A percentile compares a stretch with the other conserved stretches of the same genome.
Evolutionary conservation across 2,797 vertebrate genomes (phyloP).

Genomic region (Neosalanx taihuensis): DNA sequence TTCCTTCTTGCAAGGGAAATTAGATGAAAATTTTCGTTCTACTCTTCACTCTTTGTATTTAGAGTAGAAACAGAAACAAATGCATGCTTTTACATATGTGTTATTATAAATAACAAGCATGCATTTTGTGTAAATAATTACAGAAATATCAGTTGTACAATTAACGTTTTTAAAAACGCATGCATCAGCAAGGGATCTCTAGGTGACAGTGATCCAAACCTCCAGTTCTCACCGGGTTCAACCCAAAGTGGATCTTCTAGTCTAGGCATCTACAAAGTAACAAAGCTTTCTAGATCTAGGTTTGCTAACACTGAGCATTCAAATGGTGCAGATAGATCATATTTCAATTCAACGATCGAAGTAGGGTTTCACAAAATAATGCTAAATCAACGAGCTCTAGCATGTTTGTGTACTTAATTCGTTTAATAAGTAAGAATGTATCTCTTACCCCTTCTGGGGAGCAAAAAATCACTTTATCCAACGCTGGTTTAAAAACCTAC

Average conservation of each 20-base stretch:
- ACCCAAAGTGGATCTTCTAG: background rate
- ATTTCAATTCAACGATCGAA: background rate
- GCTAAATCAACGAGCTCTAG: background rate
- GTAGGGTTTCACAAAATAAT: background rate
- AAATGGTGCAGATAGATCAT: background rate
- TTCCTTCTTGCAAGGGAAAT: too few relatives aligned
- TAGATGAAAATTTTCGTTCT: too few relatives aligned
- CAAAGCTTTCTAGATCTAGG: background rate
- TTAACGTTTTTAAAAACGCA: too few relatives aligned
- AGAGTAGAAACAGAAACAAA: too few relatives aligned
- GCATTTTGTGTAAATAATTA: too few relatives aligned
- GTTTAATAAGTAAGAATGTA: background rate
- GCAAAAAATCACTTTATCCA: background rate
- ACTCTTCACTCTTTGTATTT: too few relatives aligned
- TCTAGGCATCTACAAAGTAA: background rate
- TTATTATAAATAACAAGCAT: too few relatives aligned
- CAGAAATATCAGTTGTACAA: too few relatives aligned
- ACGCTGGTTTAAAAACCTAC: conserved; percentile 3
- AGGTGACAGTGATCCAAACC: too few relatives aligned
- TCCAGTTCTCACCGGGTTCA: too few relatives aligned
- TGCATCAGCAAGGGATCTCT: too few relatives aligned
- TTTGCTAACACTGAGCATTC: background rate
- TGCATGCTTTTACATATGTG: too few relatives aligned
- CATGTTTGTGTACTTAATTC: background rate
- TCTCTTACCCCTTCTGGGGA: conserved; percentile 44